Conservation (phyloP, 1,140 invertebrate genomes). For the Sesamia nonagrioides region DNA sequence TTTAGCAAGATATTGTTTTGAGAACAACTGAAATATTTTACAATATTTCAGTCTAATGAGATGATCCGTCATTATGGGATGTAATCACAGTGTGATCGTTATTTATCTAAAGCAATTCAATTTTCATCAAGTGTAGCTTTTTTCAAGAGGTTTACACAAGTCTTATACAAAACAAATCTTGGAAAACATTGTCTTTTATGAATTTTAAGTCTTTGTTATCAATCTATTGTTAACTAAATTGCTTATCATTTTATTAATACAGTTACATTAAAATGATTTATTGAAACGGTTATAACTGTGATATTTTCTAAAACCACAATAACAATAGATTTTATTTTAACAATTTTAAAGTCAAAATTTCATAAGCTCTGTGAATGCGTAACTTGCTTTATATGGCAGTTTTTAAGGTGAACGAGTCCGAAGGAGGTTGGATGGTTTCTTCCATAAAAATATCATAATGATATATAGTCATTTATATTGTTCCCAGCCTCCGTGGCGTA, state of each 20-base stretch:
- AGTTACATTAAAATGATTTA: too few relatives aligned
- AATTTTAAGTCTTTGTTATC: neutral
- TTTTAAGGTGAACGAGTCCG: neutral
- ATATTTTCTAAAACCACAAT: too few relatives aligned
- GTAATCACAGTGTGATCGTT: conserved; percentile 2
- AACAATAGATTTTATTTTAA: neutral
- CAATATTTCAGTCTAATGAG: neutral
- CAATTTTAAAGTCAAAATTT: neutral
- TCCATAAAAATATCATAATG: neutral
- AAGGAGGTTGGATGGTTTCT: neutral
- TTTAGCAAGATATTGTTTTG: too few relatives aligned
- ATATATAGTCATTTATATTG: neutral
- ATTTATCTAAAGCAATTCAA: conserved; percentile 3
- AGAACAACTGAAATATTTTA: too few relatives aligned
- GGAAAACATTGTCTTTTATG: neutral
- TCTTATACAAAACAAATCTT: neutral
- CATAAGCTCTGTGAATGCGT: neutral
- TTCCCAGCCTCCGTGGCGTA: too few relatives aligned
- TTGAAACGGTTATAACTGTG: too few relatives aligned
- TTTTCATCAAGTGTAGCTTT: conserved; percentile 8
- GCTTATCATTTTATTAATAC: too few relatives aligned
- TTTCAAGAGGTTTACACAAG: conserved; percentile 30
- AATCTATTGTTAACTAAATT: neutral
- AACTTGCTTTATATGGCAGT: neutral
- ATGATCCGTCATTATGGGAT: neutral